phyloP scores from a whole-genome alignment of 2,797 vertebrate genomes.

The Alfaro cultratus region DNA sequence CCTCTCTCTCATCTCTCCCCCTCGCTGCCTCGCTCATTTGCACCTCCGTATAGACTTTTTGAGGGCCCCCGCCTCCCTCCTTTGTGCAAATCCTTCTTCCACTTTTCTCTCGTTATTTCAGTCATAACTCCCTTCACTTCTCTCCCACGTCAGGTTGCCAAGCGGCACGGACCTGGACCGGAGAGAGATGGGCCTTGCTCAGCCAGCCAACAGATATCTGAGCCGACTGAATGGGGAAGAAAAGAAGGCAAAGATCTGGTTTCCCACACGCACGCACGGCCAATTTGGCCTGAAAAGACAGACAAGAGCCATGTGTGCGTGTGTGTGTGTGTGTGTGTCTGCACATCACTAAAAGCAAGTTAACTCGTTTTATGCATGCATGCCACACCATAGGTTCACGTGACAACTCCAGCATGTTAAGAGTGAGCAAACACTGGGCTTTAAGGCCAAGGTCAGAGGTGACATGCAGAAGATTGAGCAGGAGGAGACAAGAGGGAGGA shows the following conservation, averaged over 20 bases:
- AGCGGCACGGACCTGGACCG: slow-evolving; percentile 61
- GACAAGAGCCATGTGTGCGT: slow-evolving; percentile 25
- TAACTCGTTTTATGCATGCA: slow-evolving; percentile 30
- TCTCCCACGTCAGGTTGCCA: slow-evolving; percentile 55
- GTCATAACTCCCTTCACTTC: slow-evolving; percentile 53
- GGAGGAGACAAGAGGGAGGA: slow-evolving; percentile 25
- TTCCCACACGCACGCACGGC: slow-evolving; percentile 54
- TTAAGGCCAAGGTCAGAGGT: slow-evolving; percentile 70
- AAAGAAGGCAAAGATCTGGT: slow-evolving; percentile 61
- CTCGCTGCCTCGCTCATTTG: slow-evolving; percentile 43
- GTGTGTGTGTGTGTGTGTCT: slow-evolving; percentile 11
- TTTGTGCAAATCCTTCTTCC: slow-evolving; percentile 31
- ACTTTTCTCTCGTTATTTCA: slow-evolving; percentile 46
- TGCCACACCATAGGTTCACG: slow-evolving; percentile 46
- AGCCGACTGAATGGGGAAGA: slow-evolving; percentile 64
- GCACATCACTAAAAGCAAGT: slow-evolving; percentile 14
- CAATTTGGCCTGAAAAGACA: slow-evolving; percentile 59
- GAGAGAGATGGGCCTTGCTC: slow-evolving; percentile 57
- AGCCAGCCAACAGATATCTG: slow-evolving; percentile 64
- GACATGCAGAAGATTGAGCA: slow-evolving; percentile 23
- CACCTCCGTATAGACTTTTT: slow-evolving; percentile 60
- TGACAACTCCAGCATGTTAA: slow-evolving; percentile 48
- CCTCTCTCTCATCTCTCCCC: slow-evolving; percentile 36
- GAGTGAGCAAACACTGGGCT: slow-evolving; percentile 45
- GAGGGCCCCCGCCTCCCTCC: slow-evolving; percentile 1